A percentile compares a stretch with the other conserved stretches of the same genome.
phyloP scores from a whole-genome alignment of 30 jellyfish, hydroid and myxozoan species.

The Clytia hemisphaerica region DNA sequence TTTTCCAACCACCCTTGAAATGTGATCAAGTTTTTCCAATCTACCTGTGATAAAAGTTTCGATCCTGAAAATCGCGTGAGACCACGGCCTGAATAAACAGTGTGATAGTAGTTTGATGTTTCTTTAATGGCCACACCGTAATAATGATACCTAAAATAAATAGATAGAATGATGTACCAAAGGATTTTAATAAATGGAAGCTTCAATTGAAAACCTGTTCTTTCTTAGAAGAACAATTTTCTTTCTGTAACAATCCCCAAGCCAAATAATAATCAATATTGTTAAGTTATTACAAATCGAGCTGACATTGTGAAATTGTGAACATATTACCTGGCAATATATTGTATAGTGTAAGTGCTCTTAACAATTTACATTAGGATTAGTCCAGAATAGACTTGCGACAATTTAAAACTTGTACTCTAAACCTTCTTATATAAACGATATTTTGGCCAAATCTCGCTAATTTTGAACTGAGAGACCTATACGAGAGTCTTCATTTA shows the following conservation, averaged over 20 bases:
- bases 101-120: slow-evolving; percentile 25
- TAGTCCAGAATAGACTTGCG: no score
- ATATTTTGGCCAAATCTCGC: no score
- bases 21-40: neutral
- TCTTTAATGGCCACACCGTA: slow-evolving; percentile 82
- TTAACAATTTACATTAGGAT: no score
- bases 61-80: slow-evolving; percentile 63
- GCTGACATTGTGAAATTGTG: no score
- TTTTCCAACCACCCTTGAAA: neutral
- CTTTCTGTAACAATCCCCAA: neutral
- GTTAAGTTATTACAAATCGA: no score
- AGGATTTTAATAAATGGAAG: neutral
- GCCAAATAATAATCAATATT: slow-evolving; percentile 5
- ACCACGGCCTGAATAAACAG: slow-evolving; percentile 46
- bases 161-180: neutral
- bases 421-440: no score
- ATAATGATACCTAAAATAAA: slow-evolving; percentile 68
- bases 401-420: no score
- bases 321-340: no score
- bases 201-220: neutral
- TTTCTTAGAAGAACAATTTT: neutral
- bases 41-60: slow-evolving; percentile 18
- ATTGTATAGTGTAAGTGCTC: no score
- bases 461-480: no score
- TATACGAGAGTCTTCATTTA: no score